These are phyloP conservation scores for Sinhomidia bicolor DNA, from an alignment of 2,888 invertebrate species.

Conservation along the genomic window DNA sequence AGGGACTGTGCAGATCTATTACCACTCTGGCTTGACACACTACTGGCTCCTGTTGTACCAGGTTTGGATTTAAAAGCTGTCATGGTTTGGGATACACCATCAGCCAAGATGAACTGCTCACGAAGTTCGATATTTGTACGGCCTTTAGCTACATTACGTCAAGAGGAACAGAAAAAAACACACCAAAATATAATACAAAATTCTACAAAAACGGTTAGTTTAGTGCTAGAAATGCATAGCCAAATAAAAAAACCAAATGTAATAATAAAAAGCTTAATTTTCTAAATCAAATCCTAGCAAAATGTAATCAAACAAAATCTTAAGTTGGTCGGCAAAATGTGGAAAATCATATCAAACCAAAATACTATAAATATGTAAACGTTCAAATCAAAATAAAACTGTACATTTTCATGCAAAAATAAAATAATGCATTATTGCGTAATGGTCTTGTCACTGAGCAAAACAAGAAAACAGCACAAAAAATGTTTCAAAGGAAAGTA, in stretches of 20 bases:
- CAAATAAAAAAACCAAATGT: background rate
- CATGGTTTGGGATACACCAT: constrained; percentile 94
- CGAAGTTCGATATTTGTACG: constrained; percentile 99
- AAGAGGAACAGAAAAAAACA: constrained; percentile 61
- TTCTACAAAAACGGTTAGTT: constrained; percentile 32
- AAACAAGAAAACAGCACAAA: background rate
- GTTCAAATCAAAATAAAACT: constrained; percentile 10
- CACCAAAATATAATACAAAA: constrained; percentile 43
- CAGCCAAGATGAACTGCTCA: constrained; percentile 99
- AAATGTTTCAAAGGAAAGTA: background rate
- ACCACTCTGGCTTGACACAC: constrained; percentile 82
- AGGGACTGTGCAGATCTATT: constrained; percentile 81
- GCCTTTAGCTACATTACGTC: constrained; percentile 91
- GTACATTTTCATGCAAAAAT: constrained; percentile 14
- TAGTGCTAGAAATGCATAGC: background rate
- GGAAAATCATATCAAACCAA: constrained; percentile 3
- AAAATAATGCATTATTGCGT: background rate
- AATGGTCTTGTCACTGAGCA: background rate
- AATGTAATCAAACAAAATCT: background rate
- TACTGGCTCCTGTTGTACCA: constrained; percentile 91
- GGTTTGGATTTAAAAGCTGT: constrained; percentile 98
- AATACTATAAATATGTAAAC: background rate
- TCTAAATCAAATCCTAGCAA: constrained; percentile 1
- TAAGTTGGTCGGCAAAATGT: background rate
- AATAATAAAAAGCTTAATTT: constrained; percentile 5